Evolutionary conservation across 2,113 vertebrate species (phyloP).

Genomic region (Psophia crepitans): DNA sequence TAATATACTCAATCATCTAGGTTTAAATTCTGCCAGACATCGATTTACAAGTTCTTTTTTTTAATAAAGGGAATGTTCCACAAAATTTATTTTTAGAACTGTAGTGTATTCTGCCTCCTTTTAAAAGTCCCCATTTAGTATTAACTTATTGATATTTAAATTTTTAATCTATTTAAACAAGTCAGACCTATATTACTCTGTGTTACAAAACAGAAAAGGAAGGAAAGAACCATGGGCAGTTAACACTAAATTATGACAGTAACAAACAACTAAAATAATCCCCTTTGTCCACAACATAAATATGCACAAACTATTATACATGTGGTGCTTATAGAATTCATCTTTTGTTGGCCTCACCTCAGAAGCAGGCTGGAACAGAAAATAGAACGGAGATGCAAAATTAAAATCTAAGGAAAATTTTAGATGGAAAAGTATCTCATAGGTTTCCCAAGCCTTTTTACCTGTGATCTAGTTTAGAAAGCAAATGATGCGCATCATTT

Average conservation of each 20-base stretch:
- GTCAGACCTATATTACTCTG: neutral
- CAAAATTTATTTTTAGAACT: neutral
- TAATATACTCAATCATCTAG: neutral
- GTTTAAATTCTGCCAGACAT: neutral
- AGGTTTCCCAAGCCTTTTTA: neutral
- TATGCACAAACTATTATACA: neutral
- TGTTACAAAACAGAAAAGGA: neutral
- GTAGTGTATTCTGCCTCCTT: neutral
- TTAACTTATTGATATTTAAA: neutral
- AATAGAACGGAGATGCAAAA: neutral
- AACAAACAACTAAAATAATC: neutral
- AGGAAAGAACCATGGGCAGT: neutral
- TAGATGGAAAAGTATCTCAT: neutral
- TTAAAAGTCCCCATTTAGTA: neutral
- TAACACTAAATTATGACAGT: neutral
- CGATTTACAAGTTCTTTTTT: neutral
- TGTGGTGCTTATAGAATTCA: neutral
- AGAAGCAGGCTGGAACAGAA: neutral
- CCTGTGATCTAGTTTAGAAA: neutral
- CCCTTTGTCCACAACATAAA: neutral
- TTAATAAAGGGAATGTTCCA: neutral
- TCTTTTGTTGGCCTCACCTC: neutral
- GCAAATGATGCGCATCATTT: rapidly evolving
- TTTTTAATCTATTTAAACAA: neutral
- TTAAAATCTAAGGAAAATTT: neutral